These are phyloP conservation scores for Myotis daubentonii DNA, from an alignment of 2,797 vertebrate species.

Conservation along the genomic window DNA sequence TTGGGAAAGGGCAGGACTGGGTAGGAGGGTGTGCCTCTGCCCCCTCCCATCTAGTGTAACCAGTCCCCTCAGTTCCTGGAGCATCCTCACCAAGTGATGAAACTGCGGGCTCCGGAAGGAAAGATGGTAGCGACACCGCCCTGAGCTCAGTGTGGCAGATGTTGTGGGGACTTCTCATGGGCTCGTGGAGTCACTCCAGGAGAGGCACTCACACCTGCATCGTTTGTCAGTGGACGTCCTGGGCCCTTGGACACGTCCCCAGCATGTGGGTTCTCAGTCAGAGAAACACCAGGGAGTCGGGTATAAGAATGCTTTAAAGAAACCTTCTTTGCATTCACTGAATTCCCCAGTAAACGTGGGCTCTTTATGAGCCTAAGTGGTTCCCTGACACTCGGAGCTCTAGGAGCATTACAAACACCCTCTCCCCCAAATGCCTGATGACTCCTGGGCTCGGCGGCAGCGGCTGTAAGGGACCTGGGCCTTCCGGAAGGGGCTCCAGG, in stretches of 20 bases:
- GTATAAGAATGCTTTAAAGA: neutral
- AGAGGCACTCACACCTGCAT: neutral
- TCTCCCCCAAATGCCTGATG: neutral
- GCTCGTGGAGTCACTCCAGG: neutral
- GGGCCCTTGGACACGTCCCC: neutral
- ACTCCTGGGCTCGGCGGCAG: neutral
- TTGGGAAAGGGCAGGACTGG: neutral
- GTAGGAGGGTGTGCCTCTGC: neutral
- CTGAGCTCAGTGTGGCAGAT: neutral
- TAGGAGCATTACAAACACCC: neutral
- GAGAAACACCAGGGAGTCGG: neutral
- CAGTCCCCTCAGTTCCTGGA: neutral
- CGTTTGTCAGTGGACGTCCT: fast-evolving
- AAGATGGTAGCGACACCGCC: neutral
- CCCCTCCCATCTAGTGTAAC: neutral
- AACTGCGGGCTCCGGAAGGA: neutral
- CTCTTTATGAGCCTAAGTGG: neutral
- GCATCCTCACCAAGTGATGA: neutral
- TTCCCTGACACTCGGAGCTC: neutral
- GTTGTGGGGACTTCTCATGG: neutral
- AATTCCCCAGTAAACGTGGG: neutral
- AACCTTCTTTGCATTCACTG: neutral
- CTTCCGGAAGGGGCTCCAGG: neutral
- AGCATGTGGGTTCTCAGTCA: neutral
- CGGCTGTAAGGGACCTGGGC: neutral